A percentile compares a stretch with the other conserved stretches of the same genome.
These are phyloP conservation scores for Pyrocephalus nanus DNA, from an alignment of 2,797 vertebrate species.

Conservation along the genomic window DNA sequence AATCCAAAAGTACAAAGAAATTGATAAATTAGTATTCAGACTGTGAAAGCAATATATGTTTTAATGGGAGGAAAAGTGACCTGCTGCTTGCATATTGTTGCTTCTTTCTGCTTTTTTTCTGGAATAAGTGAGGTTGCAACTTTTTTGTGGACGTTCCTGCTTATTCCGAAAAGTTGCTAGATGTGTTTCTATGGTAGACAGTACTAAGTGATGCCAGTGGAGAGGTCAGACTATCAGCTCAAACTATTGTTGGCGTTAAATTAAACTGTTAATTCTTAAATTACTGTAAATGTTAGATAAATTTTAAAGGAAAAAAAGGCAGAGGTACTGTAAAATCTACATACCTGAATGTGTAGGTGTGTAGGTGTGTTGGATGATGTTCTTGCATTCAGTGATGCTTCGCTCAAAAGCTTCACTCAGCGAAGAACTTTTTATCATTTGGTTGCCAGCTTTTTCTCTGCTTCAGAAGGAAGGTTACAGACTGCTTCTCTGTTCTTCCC, in stretches of 20 bases:
- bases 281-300: not conserved
- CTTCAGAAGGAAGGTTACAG: not conserved
- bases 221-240: not conserved
- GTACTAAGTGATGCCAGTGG: not conserved
- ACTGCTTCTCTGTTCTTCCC: not conserved
- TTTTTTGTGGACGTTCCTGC: not conserved
- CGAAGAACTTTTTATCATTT: not conserved
- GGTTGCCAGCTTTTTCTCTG: not conserved
- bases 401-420: not conserved
- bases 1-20: slow-evolving; percentile 41
- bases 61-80: not conserved
- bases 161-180: not conserved
- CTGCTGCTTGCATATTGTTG: not conserved
- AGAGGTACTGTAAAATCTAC: not conserved
- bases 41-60: slow-evolving; percentile 1
- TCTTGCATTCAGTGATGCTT: not conserved
- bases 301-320: not conserved
- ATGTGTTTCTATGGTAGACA: not conserved
- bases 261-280: not conserved
- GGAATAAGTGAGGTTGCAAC: not conserved
- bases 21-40: slow-evolving; percentile 24
- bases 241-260: not conserved
- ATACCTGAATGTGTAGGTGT: not conserved
- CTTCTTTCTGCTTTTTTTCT: not conserved
- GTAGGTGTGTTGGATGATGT: not conserved